Evolutionary conservation across 2,888 invertebrate genomes (phyloP).

Genomic region (Epinotia ramella): DNA sequence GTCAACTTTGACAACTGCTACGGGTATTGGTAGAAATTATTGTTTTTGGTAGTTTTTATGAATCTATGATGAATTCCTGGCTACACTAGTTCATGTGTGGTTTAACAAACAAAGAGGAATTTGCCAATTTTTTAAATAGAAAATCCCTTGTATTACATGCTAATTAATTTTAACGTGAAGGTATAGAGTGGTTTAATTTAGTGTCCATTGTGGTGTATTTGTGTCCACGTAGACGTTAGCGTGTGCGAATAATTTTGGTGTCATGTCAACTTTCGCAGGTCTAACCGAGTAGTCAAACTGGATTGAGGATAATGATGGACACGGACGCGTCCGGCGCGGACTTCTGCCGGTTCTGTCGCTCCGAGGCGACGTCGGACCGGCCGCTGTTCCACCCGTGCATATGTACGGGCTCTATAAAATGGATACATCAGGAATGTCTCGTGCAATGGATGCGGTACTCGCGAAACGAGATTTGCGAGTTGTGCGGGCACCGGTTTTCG

Average conservation of each 20-base stretch:
- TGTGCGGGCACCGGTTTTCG: constrained; percentile 98
- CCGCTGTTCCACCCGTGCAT: constrained; percentile 99
- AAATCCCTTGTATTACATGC: constrained; percentile 63
- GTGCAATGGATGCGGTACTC: constrained; percentile 99
- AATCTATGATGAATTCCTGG: constrained; percentile 43
- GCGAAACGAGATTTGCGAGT: constrained; percentile 98
- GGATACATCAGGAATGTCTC: constrained; percentile 99
- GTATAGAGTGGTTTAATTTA: constrained; percentile 54
- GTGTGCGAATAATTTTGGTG: constrained; percentile 44
- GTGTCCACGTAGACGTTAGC: constrained; percentile 11
- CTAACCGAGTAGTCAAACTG: constrained; percentile 74
- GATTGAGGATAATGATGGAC: constrained; percentile 80
- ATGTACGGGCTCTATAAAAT: constrained; percentile 99
- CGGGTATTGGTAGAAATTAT: not conserved
- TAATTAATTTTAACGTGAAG: constrained; percentile 56
- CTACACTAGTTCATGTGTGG: constrained; percentile 55
- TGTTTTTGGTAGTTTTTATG: constrained; percentile 25
- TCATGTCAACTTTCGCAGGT: constrained; percentile 68
- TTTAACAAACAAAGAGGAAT: constrained; percentile 72
- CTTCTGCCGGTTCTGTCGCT: constrained; percentile 99
- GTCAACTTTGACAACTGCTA: not conserved
- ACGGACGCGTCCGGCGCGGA: constrained; percentile 88
- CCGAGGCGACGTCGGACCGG: constrained; percentile 95
- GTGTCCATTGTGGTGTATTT: constrained; percentile 19
- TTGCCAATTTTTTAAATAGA: constrained; percentile 55